Evolutionary conservation across 1,140 invertebrate genomes (phyloP).

Genomic region (Conus ventricosus): DNA sequence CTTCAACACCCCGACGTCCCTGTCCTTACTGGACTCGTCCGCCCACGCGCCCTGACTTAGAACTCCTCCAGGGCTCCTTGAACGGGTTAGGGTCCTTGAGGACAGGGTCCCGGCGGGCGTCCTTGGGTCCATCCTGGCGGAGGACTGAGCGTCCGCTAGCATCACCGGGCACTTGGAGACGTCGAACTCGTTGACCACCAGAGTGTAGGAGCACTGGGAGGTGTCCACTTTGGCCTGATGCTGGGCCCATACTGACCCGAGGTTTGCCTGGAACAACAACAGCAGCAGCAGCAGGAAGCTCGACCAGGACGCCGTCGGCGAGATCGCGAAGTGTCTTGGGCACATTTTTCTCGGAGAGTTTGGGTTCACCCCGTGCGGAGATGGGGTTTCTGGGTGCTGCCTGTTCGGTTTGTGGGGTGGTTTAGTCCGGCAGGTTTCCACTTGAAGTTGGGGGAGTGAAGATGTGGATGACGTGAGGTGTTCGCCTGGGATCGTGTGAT

Average conservation of each 20-base stretch:
- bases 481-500: too few species aligned
- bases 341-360: too few species aligned
- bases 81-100: background rate
- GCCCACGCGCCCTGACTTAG: background rate
- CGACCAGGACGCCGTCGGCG: too few species aligned
- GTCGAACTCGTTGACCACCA: slow-evolving; percentile 69
- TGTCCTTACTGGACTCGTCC: background rate
- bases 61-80: background rate
- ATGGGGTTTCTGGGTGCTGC: too few species aligned
- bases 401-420: too few species aligned
- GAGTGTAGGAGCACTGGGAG: slow-evolving; percentile 60
- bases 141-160: slow-evolving; percentile 34
- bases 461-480: too few species aligned
- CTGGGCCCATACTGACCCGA: background rate
- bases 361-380: too few species aligned
- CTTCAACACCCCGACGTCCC: slow-evolving; percentile 28
- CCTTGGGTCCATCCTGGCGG: slow-evolving; percentile 25
- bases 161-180: slow-evolving; percentile 57
- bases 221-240: slow-evolving; percentile 39
- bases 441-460: too few species aligned
- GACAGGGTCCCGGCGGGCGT: slow-evolving; percentile 17
- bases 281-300: too few species aligned
- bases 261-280: background rate
- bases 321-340: too few species aligned
- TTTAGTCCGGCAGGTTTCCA: too few species aligned